Conservation (phyloP, 2,888 invertebrate species). For the Meliscaeva auricollis region DNA sequence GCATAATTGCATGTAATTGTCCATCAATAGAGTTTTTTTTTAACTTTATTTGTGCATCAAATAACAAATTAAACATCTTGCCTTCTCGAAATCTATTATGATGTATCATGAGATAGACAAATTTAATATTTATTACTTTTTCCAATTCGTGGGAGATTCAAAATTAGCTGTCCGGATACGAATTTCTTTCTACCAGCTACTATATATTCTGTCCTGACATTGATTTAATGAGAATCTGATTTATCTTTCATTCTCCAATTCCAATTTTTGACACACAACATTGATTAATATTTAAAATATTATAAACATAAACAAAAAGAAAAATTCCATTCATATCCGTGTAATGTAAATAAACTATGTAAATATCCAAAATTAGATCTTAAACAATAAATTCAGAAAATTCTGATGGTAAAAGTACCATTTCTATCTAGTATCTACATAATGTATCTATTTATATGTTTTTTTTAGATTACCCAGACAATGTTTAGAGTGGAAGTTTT, state of each 20-base stretch:
- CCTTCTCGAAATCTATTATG: no score
- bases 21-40: no score
- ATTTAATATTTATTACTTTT: no score
- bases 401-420: not conserved
- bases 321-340: not conserved
- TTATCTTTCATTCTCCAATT: not conserved
- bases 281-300: not conserved
- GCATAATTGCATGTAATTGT: no score
- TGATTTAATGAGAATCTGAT: not conserved
- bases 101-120: no score
- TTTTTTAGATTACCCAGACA: slow-evolving; percentile 51
- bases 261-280: not conserved
- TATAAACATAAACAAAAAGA: not conserved
- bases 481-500: slow-evolving; percentile 13
- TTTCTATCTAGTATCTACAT: no score
- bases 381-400: not conserved
- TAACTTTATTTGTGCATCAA: not conserved
- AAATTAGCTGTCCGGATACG: not conserved
- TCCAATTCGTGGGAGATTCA: no score
- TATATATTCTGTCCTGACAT: not conserved
- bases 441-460: not conserved
- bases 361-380: slow-evolving; percentile 31
- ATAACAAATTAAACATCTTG: no score
- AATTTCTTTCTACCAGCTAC: slow-evolving; percentile 1
- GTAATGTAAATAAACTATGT: slow-evolving; percentile 7